These are phyloP conservation scores for Dynastes tityus DNA, from an alignment of 2,888 invertebrate genomes.

Conservation along the genomic window DNA sequence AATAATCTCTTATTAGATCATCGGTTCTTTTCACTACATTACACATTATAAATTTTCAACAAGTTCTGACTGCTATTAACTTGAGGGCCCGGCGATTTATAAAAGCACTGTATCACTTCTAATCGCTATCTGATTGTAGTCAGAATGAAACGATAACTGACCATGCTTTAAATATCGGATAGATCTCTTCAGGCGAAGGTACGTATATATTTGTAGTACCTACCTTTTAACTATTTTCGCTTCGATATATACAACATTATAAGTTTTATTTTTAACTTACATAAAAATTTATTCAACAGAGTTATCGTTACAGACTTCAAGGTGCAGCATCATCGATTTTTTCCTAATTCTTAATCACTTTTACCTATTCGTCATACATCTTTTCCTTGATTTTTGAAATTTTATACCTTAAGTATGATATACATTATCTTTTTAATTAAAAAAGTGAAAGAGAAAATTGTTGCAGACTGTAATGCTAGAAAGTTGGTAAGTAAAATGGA, in stretches of 20 bases:
- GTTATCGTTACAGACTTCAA: conserved; percentile 6
- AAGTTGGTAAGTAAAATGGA: too few relatives aligned
- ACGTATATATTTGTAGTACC: conserved; percentile 36
- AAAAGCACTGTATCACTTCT: background rate
- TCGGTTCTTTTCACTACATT: conserved; percentile 21
- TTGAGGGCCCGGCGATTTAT: background rate
- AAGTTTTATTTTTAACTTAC: conserved; percentile 43
- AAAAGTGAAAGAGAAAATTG: too few relatives aligned
- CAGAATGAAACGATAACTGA: conserved; percentile 24
- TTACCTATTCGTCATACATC: too few relatives aligned
- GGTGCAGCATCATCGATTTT: background rate
- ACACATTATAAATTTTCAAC: conserved; percentile 34
- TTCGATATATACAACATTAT: conserved; percentile 41
- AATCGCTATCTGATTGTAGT: conserved; percentile 8
- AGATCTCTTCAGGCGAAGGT: conserved; percentile 34
- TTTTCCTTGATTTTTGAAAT: too few relatives aligned
- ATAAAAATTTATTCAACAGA: conserved; percentile 38
- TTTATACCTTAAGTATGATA: too few relatives aligned
- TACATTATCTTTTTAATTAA: too few relatives aligned
- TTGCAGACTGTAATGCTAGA: too few relatives aligned
- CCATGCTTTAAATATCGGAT: background rate
- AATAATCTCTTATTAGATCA: conserved; percentile 27
- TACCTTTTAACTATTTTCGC: conserved; percentile 41
- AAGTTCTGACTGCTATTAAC: background rate
- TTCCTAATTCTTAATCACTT: background rate